Base-by-base conservation (phyloP, 2,797 vertebrate species). In the Paramormyrops hopkinsi region DNA sequence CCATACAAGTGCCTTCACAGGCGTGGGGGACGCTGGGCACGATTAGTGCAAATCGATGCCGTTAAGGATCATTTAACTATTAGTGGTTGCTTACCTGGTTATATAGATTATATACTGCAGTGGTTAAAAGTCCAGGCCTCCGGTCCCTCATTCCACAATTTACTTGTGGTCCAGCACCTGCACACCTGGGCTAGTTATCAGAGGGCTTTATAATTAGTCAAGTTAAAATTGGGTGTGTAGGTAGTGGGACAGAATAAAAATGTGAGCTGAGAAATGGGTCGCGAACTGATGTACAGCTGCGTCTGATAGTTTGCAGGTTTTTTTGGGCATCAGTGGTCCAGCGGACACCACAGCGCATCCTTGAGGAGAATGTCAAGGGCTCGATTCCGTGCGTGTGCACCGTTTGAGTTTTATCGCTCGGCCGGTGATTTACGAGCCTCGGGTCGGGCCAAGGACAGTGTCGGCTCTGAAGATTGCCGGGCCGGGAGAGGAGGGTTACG, bases 361-460 rank as follows among this genome's bases (percentile, higher is more conserved):
- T 85, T 53, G 48, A 29, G 83, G 48, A 85, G 48, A 50, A 85
- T 53, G 83, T 85, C 83, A 51, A 29, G 50, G 53, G 29, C 85
- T 87, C 25, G 4, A 11, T 56, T 5, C 50, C 5, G 11, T 33
- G 46, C 46, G 48, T 46, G 11, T 7, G n/a, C 44, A 12, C 83
- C n/a, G 11, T 19, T 87, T 44, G 7, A 11, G 53, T 11, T 33
- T 33, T 37, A 54, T 51, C 33, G 33, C 33, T 17, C 4, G 6
- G 85, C 85, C 85, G 11, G 25, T 87, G 85, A 54, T 87, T 87
- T 9, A 59, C 11, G 85, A 87, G 17, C 29, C 86, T 87, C 33
- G 79, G 59, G 62, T 89, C 50, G 50, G 91, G 29, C 50, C 88
- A 79, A 89, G 82, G 22, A 88, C 91, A 86, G 73, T 86, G 48